Evolutionary conservation across 2,888 invertebrate species (phyloP).

Genomic region (Cancer borealis): DNA sequence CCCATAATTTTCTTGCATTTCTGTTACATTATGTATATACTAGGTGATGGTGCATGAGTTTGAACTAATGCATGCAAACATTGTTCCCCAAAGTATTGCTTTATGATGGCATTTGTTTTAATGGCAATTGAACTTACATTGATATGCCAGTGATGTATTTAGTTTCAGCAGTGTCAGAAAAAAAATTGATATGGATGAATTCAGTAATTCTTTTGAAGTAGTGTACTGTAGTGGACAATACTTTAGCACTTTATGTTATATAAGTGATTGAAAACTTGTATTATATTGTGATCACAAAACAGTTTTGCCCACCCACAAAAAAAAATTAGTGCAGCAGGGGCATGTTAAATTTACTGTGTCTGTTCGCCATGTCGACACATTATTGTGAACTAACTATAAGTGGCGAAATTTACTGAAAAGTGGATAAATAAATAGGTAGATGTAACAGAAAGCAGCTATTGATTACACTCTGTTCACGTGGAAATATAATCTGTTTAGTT

Average conservation of each 20-base stretch:
- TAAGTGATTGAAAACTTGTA: not conserved
- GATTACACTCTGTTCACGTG: too few species aligned
- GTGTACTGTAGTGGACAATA: not conserved
- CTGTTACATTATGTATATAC: too few species aligned
- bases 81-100: not conserved
- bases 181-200: conserved; percentile 13
- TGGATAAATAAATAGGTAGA: too few species aligned
- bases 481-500: too few species aligned
- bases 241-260: not conserved
- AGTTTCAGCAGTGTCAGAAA: not conserved
- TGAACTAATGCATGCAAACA: not conserved
- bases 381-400: too few species aligned
- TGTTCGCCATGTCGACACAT: too few species aligned
- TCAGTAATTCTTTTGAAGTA: not conserved
- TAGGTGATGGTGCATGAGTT: not conserved
- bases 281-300: not conserved
- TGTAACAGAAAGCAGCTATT: too few species aligned
- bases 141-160: not conserved
- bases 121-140: not conserved
- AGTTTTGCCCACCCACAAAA: not conserved
- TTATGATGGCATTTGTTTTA: not conserved
- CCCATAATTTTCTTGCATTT: too few species aligned
- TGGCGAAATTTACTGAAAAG: too few species aligned
- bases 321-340: not conserved
- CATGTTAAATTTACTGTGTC: too few species aligned